Conservation (phyloP, 2,113 vertebrate genomes). For the Nerophis lumbriciformis region DNA sequence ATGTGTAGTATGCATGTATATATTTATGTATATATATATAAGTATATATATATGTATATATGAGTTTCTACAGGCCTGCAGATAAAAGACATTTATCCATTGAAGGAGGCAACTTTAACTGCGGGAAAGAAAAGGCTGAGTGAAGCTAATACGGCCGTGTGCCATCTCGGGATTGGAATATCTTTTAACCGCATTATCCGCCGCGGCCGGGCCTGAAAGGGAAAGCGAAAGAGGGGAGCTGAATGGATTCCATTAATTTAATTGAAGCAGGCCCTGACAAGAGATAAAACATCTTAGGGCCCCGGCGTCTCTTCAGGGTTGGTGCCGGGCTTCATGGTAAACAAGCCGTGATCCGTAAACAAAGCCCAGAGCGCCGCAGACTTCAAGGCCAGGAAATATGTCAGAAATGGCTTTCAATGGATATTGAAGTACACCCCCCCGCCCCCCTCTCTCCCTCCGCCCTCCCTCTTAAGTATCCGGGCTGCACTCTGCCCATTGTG, state of each 20-base stretch:
- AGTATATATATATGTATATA: neutral
- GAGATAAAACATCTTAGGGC: slow-evolving; percentile 95
- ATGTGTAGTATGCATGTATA: too few species aligned
- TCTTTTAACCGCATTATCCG: slow-evolving; percentile 96
- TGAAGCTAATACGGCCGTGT: slow-evolving; percentile 86
- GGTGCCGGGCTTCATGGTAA: slow-evolving; percentile 81
- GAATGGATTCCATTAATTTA: slow-evolving; percentile 99
- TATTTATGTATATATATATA: too few species aligned
- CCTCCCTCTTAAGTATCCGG: slow-evolving; percentile 60
- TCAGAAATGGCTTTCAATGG: slow-evolving; percentile 78
- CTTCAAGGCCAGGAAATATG: slow-evolving; percentile 85
- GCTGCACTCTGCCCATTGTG: slow-evolving; percentile 63
- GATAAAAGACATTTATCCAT: neutral
- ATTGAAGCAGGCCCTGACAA: slow-evolving; percentile 94
- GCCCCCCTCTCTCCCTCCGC: neutral
- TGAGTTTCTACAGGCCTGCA: neutral
- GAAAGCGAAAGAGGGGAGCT: slow-evolving; percentile 77
- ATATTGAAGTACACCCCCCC: slow-evolving; percentile 72
- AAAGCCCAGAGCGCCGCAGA: slow-evolving; percentile 75
- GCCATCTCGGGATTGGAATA: slow-evolving; percentile 96
- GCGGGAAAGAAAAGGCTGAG: slow-evolving; percentile 65
- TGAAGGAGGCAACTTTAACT: neutral
- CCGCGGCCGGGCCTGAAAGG: slow-evolving; percentile 84
- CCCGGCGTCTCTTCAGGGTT: slow-evolving; percentile 82
- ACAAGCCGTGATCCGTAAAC: slow-evolving; percentile 86